phyloP scores from a whole-genome alignment of 2,888 invertebrate genomes.

The Leptogaster cylindrica region DNA sequence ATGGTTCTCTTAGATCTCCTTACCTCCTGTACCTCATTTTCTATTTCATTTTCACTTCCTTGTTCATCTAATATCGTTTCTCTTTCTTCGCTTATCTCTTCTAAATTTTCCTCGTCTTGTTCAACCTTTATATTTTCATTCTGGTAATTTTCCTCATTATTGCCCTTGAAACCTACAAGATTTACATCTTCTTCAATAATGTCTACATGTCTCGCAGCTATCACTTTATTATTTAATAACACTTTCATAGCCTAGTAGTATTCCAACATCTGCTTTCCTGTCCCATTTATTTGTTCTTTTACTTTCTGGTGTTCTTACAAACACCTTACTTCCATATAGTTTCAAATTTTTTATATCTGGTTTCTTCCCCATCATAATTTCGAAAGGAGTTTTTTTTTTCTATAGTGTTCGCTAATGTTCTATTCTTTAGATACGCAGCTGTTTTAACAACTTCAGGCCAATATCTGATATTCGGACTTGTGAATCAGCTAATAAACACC shows the following conservation, averaged over 20 bases:
- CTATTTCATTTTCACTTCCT: constrained; percentile 42
- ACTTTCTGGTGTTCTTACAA: not conserved
- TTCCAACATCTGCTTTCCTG: not conserved
- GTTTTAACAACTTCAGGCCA: constrained; percentile 41
- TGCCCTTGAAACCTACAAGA: constrained; percentile 47
- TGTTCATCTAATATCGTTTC: too few species aligned
- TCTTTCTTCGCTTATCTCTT: too few species aligned
- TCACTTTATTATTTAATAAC: not conserved
- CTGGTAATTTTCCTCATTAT: constrained; percentile 39
- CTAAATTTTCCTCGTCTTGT: not conserved
- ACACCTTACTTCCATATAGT: constrained; percentile 10
- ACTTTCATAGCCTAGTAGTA: not conserved
- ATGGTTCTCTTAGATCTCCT: too few species aligned
- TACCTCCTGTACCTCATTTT: too few species aligned
- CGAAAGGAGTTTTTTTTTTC: not conserved
- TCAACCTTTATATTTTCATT: not conserved
- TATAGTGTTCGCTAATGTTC: not conserved
- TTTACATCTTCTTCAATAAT: not conserved
- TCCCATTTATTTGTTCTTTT: not conserved
- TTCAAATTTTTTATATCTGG: not conserved
- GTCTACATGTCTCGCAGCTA: not conserved
- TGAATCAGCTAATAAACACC: constrained; percentile 49
- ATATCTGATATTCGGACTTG: constrained; percentile 42
- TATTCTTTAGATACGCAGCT: not conserved
- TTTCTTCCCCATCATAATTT: constrained; percentile 2